A percentile compares a stretch with the other conserved stretches of the same genome.
phyloP scores from a whole-genome alignment of 2,113 vertebrate genomes.

The Marmota monax region DNA sequence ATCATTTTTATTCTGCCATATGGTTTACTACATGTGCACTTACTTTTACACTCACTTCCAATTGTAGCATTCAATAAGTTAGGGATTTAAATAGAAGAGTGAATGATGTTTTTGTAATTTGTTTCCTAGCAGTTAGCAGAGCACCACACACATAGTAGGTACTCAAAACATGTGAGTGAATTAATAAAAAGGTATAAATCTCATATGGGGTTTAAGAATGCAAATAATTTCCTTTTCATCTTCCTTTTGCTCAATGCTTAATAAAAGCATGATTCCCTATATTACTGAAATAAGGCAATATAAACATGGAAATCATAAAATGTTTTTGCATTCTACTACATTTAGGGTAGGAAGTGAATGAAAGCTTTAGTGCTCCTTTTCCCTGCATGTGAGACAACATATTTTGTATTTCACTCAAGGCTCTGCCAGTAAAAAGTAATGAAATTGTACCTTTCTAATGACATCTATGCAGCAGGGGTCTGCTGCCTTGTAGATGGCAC shows the following conservation, averaged over 20 bases:
- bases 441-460: slow-evolving; percentile 83
- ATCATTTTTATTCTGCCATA: slow-evolving; percentile 24
- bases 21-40: slow-evolving; percentile 14
- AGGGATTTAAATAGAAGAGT: background rate
- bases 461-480: slow-evolving; percentile 76
- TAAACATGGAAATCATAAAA: slow-evolving; percentile 54
- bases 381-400: slow-evolving; percentile 65
- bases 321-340: slow-evolving; percentile 69
- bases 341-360: slow-evolving; percentile 60
- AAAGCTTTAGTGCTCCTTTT: slow-evolving; percentile 44
- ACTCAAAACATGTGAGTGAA: slow-evolving; percentile 37
- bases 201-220: slow-evolving; percentile 31
- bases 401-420: slow-evolving; percentile 83
- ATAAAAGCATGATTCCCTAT: slow-evolving; percentile 68
- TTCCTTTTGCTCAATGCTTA: slow-evolving; percentile 70
- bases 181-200: background rate
- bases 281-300: slow-evolving; percentile 7
- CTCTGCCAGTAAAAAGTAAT: slow-evolving; percentile 81
- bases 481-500: slow-evolving; percentile 79
- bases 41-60: slow-evolving; percentile 35
- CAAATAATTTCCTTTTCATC: slow-evolving; percentile 69
- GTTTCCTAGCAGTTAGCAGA: background rate
- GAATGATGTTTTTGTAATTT: background rate
- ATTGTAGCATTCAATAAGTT: background rate
- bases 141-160: slow-evolving; percentile 37